phyloP scores from a whole-genome alignment of 2,113 vertebrate genomes.

The Siniperca chuatsi region DNA sequence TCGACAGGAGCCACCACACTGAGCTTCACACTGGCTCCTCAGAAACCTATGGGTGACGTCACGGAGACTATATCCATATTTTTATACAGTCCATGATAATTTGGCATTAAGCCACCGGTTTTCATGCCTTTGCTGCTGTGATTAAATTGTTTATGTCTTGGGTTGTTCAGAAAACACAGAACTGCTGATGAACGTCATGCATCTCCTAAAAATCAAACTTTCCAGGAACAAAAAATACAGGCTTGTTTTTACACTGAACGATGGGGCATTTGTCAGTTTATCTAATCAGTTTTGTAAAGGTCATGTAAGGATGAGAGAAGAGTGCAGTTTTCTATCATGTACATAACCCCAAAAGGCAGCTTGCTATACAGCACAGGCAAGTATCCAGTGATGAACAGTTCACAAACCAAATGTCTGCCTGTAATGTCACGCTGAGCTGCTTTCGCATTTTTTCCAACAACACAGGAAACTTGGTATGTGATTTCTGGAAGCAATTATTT shows the following conservation, averaged over 20 bases:
- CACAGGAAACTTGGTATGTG: slow-evolving; percentile 66
- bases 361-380: neutral
- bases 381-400: slow-evolving; percentile 16
- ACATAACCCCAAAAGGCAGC: slow-evolving; percentile 7
- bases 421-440: slow-evolving; percentile 55
- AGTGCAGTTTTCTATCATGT: slow-evolving; percentile 3
- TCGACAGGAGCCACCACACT: no score
- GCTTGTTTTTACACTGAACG: slow-evolving; percentile 5
- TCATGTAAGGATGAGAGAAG: slow-evolving; percentile 30
- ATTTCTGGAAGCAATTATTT: slow-evolving; percentile 80
- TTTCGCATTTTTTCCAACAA: slow-evolving; percentile 43
- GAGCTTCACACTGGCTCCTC: no score
- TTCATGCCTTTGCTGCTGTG: slow-evolving; percentile 14
- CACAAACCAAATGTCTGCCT: slow-evolving; percentile 52
- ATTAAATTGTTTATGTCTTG: slow-evolving; percentile 9
- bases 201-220: neutral
- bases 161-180: slow-evolving; percentile 31
- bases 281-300: slow-evolving; percentile 32
- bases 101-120: neutral
- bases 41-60: no score
- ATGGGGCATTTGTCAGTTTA: slow-evolving; percentile 20
- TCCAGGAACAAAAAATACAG: neutral
- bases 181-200: slow-evolving; percentile 16
- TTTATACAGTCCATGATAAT: neutral
- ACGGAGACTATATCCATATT: no score